These are phyloP conservation scores for Marcusenius ussheri DNA, from an alignment of 2,113 vertebrate genomes.

Conservation along the genomic window DNA sequence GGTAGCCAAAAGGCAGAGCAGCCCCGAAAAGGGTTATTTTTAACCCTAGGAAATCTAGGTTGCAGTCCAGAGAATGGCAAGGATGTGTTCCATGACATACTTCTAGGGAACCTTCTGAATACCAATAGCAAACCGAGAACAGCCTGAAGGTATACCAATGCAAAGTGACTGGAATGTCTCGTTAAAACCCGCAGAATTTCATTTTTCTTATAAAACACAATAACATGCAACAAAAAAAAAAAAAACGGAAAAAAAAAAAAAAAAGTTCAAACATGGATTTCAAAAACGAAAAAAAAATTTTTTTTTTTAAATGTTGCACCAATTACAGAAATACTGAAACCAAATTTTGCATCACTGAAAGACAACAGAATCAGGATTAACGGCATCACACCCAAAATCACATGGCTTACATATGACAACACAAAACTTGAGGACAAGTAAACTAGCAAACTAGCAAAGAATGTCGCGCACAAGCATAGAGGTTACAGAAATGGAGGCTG, in stretches of 20 bases:
- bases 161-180: neutral
- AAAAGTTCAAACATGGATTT: neutral
- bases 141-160: neutral
- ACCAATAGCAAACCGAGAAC: neutral
- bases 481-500: neutral
- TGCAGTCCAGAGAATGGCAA: neutral
- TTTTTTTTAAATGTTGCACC: neutral
- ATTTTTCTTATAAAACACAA: neutral
- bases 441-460: neutral
- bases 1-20: neutral
- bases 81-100: neutral
- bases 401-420: neutral
- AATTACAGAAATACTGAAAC: neutral
- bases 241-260: neutral
- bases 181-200: neutral
- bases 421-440: neutral
- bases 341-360: neutral
- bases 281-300: neutral
- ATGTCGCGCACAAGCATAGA: neutral
- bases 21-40: neutral
- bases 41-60: neutral
- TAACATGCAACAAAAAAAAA: neutral
- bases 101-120: neutral
- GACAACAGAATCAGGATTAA: neutral
- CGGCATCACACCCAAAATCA: neutral